phyloP scores from a whole-genome alignment of 2,797 vertebrate genomes.

The Scyliorhinus canicula region DNA sequence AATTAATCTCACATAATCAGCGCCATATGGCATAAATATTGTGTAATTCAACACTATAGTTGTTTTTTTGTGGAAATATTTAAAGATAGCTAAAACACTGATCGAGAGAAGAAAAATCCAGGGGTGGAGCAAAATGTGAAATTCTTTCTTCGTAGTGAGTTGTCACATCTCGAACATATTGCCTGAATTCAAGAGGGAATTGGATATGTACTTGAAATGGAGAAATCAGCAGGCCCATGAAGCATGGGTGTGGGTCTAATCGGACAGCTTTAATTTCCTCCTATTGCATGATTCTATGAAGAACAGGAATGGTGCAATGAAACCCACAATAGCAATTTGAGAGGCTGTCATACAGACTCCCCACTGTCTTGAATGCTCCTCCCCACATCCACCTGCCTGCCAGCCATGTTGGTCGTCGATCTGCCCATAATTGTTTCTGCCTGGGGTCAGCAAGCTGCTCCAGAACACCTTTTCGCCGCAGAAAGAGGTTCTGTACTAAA shows the following conservation, averaged over 20 bases:
- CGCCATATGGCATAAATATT: slow-evolving; percentile 3
- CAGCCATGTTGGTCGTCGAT: not conserved
- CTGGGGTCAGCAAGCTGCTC: not conserved
- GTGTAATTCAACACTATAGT: not conserved
- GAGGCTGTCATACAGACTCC: not conserved
- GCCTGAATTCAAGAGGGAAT: not conserved
- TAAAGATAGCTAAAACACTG: not conserved
- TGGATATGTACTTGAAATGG: not conserved
- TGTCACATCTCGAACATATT: not conserved
- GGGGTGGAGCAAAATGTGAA: not conserved
- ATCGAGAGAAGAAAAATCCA: not conserved
- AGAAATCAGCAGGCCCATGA: not conserved
- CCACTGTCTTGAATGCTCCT: not conserved
- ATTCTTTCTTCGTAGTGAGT: not conserved
- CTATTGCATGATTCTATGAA: not conserved
- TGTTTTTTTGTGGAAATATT: not conserved
- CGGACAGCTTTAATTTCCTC: not conserved
- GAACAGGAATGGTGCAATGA: not conserved
- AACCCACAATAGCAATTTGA: not conserved
- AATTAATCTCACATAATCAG: slow-evolving; percentile 30
- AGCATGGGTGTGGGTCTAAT: not conserved
- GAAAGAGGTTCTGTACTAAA: not conserved
- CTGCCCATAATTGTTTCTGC: not conserved
- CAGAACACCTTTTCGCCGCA: not conserved
- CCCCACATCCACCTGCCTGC: not conserved